phyloP scores from a whole-genome alignment of 2,797 vertebrate genomes.

The Takifugu ocellatus region DNA sequence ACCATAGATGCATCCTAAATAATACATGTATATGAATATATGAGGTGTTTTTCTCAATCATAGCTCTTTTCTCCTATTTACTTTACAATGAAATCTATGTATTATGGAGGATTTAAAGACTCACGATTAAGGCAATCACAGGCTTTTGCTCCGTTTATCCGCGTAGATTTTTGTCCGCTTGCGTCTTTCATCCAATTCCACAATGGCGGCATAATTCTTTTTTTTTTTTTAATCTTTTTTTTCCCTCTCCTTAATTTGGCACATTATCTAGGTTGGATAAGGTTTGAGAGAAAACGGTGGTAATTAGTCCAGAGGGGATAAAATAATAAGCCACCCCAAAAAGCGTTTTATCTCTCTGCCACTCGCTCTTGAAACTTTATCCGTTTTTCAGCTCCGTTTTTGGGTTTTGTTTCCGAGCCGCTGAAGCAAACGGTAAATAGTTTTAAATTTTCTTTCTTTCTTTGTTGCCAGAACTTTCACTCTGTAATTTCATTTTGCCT shows the following conservation, averaged over 20 bases:
- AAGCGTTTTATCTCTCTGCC: conserved; percentile 60
- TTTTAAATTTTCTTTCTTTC: conserved; percentile 17
- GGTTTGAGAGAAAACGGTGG: conserved; percentile 63
- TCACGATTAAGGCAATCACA: conserved; percentile 54
- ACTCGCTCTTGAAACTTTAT: conserved; percentile 43
- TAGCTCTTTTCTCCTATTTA: conserved; percentile 72
- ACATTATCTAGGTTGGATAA: conserved; percentile 60
- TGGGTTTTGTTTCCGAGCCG: conserved; percentile 38
- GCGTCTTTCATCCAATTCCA: conserved; percentile 39
- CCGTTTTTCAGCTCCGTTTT: conserved; percentile 34
- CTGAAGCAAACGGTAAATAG: conserved; percentile 36
- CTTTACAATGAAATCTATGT: conserved; percentile 43
- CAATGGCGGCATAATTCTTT: conserved; percentile 42
- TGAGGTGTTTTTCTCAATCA: conserved; percentile 58
- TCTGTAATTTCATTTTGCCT: conserved; percentile 40
- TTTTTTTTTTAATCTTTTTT: conserved; percentile 10
- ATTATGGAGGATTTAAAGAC: conserved; percentile 68
- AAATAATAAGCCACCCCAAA: conserved; percentile 63
- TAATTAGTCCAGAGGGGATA: conserved; percentile 71
- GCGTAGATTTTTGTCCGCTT: background rate
- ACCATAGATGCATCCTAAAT: conserved; percentile 39
- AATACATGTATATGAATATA: conserved; percentile 48
- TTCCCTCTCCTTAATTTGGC: conserved; percentile 53
- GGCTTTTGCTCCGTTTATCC: background rate
- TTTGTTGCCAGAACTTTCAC: conserved; percentile 46